These are phyloP conservation scores for Spisula solida DNA, from an alignment of 2,888 invertebrate genomes.

Conservation along the genomic window DNA sequence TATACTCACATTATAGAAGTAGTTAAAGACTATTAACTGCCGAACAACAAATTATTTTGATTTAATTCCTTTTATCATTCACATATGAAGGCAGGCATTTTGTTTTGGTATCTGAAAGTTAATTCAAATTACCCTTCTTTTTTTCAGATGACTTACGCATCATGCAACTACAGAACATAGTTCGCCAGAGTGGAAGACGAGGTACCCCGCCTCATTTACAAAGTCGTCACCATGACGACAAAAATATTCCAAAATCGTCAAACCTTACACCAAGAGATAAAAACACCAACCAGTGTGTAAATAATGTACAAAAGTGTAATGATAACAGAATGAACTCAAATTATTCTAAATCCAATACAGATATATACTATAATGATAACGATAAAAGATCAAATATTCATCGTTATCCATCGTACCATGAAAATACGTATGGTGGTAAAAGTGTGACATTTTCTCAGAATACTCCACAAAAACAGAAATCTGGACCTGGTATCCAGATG, in stretches of 20 bases:
- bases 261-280: slow-evolving; percentile 61
- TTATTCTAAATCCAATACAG: slow-evolving; percentile 57
- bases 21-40: too few species aligned
- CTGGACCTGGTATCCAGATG: slow-evolving; percentile 70
- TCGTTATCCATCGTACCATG: slow-evolving; percentile 58
- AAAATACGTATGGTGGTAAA: slow-evolving; percentile 52
- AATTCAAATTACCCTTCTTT: not conserved
- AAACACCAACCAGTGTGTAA: slow-evolving; percentile 54
- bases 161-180: slow-evolving; percentile 67
- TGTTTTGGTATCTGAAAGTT: not conserved
- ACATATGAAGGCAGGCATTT: too few species aligned
- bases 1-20: too few species aligned
- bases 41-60: not conserved
- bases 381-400: slow-evolving; percentile 56
- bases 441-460: slow-evolving; percentile 53
- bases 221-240: slow-evolving; percentile 34
- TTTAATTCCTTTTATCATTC: too few species aligned
- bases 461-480: slow-evolving; percentile 52
- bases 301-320: slow-evolving; percentile 62
- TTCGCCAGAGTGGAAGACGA: slow-evolving; percentile 70
- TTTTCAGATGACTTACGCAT: slow-evolving; percentile 73
- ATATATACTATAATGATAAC: slow-evolving; percentile 44
- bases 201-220: slow-evolving; percentile 73
- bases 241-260: slow-evolving; percentile 50
- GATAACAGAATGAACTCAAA: slow-evolving; percentile 56